These are phyloP conservation scores for Pelvicachromis taeniatus DNA, from an alignment of 2,113 vertebrate species.

Conservation along the genomic window DNA sequence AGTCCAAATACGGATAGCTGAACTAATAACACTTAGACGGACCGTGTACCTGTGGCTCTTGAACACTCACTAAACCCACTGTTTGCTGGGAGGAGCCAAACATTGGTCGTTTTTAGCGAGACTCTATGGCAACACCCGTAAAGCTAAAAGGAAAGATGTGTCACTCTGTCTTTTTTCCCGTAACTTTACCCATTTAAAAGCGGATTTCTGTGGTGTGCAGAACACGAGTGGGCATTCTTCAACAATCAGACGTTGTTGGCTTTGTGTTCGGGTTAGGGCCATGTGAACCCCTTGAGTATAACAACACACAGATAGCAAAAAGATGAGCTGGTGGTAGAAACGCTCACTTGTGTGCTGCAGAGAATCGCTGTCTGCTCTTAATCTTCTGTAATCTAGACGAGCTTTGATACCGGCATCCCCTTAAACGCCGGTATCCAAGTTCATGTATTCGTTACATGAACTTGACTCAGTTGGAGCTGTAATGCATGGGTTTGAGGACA, in stretches of 20 bases:
- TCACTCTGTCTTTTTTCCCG: background rate
- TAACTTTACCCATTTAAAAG: background rate
- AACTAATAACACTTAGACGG: no score
- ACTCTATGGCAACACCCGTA: background rate
- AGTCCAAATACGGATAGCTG: background rate
- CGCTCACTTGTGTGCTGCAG: background rate
- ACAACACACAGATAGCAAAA: background rate
- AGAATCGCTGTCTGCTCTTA: background rate
- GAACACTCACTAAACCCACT: background rate
- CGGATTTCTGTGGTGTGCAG: background rate
- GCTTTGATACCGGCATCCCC: slow-evolving; percentile 7
- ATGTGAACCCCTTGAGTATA: background rate
- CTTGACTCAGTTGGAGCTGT: background rate
- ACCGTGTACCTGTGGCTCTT: background rate
- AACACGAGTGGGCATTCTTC: background rate
- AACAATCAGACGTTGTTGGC: background rate
- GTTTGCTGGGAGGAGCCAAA: slow-evolving; percentile 1
- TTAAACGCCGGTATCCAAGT: background rate
- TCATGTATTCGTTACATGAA: background rate
- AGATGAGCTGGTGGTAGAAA: background rate
- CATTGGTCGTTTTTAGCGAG: background rate
- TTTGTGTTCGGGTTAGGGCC: background rate
- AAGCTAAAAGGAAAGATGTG: background rate
- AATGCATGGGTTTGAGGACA: background rate
- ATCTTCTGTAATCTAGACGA: background rate